phyloP scores from a whole-genome alignment of 2,113 vertebrate species.

The Salminus brasiliensis region DNA sequence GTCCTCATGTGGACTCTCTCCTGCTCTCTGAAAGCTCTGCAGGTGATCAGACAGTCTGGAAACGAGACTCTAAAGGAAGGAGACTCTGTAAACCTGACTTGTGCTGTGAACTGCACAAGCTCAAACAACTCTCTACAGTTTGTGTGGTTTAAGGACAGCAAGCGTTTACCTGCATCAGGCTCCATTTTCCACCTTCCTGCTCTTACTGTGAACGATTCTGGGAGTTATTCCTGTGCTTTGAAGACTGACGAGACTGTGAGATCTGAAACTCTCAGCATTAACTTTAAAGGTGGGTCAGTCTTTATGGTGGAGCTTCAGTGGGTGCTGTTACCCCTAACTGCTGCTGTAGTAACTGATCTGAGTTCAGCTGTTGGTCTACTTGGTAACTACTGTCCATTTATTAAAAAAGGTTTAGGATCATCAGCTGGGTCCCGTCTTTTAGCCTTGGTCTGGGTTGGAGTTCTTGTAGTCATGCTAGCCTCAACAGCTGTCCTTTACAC shows the following conservation, averaged over 20 bases:
- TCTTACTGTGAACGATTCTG: constrained; percentile 10
- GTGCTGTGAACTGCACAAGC: constrained; percentile 41
- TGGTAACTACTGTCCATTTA: too few species aligned
- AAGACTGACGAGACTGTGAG: neutral
- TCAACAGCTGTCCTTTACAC: too few species aligned
- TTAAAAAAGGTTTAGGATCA: too few species aligned
- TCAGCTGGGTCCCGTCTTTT: too few species aligned
- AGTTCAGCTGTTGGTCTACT: too few species aligned
- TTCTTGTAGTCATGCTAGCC: too few species aligned
- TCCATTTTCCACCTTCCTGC: neutral
- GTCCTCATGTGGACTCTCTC: neutral
- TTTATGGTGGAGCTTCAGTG: too few species aligned
- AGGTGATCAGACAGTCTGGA: neutral
- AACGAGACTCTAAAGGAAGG: constrained; percentile 11
- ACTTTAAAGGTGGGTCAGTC: constrained; percentile 1
- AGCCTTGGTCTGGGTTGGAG: too few species aligned
- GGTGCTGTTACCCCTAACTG: too few species aligned
- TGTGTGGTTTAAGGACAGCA: constrained; percentile 51
- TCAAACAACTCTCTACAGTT: constrained; percentile 17
- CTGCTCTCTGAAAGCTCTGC: constrained; percentile 18
- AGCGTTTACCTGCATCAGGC: neutral
- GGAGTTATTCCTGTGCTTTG: constrained; percentile 35
- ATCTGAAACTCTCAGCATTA: neutral
- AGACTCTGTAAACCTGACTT: constrained; percentile 45
- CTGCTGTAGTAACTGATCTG: too few species aligned